Conservation (phyloP, 2,113 vertebrate genomes). For the Labeo rohita region DNA sequence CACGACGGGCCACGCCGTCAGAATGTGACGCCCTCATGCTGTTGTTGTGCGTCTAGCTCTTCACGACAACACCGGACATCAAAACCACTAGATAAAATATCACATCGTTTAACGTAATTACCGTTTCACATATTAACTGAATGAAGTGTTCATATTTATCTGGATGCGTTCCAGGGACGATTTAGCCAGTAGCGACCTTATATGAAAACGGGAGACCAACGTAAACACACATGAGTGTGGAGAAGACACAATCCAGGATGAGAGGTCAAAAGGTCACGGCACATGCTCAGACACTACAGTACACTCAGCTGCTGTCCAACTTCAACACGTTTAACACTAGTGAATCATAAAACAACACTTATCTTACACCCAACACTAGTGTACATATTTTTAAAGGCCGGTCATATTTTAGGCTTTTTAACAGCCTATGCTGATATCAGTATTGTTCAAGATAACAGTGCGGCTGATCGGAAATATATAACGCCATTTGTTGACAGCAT, state of each 20-base stretch:
- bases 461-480: neutral
- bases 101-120: neutral
- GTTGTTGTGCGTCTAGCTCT: neutral
- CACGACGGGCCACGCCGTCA: neutral
- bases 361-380: neutral
- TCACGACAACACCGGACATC: slow-evolving; percentile 9
- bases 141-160: too few relatives aligned
- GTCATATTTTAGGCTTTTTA: neutral
- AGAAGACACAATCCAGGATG: neutral
- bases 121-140: neutral
- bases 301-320: neutral
- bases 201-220: neutral
- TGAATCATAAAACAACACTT: neutral
- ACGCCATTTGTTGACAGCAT: neutral
- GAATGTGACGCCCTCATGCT: too few relatives aligned
- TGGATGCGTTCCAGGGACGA: neutral
- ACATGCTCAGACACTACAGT: neutral
- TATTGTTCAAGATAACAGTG: neutral
- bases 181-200: neutral
- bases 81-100: neutral
- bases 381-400: neutral
- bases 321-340: neutral
- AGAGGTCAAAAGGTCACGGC: neutral
- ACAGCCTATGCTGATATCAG: neutral
- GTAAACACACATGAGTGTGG: neutral